Evolutionary conservation across 2,113 vertebrate species (phyloP).

Genomic region (Spea bombifrons): DNA sequence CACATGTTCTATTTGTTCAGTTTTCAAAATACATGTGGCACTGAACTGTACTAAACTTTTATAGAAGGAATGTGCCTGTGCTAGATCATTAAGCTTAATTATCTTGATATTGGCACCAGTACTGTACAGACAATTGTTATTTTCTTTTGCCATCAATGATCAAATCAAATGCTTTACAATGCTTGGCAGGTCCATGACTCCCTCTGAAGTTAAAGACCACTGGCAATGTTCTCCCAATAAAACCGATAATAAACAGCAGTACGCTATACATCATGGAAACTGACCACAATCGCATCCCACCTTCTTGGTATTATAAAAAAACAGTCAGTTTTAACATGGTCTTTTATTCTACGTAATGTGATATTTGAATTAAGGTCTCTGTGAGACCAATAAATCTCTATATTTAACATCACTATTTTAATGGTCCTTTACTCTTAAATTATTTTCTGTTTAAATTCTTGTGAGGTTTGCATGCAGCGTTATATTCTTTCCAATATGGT

Average conservation of each 20-base stretch:
- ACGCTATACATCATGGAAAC: neutral
- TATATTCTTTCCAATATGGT: too few relatives aligned
- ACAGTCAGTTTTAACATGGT: too few relatives aligned
- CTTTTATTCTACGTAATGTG: too few relatives aligned
- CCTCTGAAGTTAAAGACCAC: conserved; percentile 22
- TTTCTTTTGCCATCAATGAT: conserved; percentile 12
- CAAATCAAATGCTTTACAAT: conserved; percentile 21
- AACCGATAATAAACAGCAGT: neutral
- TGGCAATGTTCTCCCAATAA: neutral
- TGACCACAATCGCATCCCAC: neutral
- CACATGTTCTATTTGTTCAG: too few relatives aligned
- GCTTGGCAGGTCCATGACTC: conserved; percentile 16
- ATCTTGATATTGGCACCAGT: conserved; percentile 10
- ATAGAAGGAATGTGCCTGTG: conserved; percentile 9
- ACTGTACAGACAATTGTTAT: conserved; percentile 6
- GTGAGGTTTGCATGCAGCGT: too few relatives aligned
- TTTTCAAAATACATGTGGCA: neutral
- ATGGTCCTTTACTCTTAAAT: too few relatives aligned
- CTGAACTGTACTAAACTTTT: conserved; percentile 18
- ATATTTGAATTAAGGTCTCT: too few relatives aligned
- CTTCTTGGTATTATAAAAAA: neutral
- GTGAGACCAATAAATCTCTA: too few relatives aligned
- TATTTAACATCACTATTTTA: too few relatives aligned
- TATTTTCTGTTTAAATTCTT: too few relatives aligned
- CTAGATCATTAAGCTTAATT: conserved; percentile 15